Conservation (phyloP, 2,888 invertebrate species). For the Melitaea athalia region DNA sequence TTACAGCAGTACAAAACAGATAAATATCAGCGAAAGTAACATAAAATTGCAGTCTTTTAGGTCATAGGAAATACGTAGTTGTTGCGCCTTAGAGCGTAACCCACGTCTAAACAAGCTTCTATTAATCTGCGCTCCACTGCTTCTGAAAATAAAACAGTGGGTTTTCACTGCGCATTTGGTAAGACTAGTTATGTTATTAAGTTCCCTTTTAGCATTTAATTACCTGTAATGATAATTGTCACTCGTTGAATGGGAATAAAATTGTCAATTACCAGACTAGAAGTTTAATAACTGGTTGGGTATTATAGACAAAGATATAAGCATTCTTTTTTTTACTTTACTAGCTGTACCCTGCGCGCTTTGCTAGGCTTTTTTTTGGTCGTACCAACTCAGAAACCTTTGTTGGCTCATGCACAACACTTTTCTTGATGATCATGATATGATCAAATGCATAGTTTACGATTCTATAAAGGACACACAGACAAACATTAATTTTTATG, state of each 20-base stretch:
- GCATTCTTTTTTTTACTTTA: not conserved
- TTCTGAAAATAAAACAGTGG: slow-evolving; percentile 22
- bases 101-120: slow-evolving; percentile 26
- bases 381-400: too few relatives aligned
- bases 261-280: not conserved
- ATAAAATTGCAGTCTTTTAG: slow-evolving; percentile 10
- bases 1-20: not conserved
- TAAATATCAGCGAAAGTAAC: slow-evolving; percentile 13
- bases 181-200: slow-evolving; percentile 22
- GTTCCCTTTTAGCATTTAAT: slow-evolving; percentile 27
- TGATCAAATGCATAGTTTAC: too few relatives aligned
- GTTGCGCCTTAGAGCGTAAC: slow-evolving; percentile 26
- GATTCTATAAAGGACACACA: too few relatives aligned
- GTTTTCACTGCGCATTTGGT: slow-evolving; percentile 20
- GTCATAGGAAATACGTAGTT: slow-evolving; percentile 22
- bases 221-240: slow-evolving; percentile 9
- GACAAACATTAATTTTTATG: too few relatives aligned
- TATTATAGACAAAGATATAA: not conserved
- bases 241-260: not conserved
- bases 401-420: too few relatives aligned
- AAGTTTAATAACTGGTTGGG: not conserved
- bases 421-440: too few relatives aligned
- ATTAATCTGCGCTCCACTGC: slow-evolving; percentile 23
- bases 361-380: too few relatives aligned
- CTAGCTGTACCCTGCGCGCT: too few relatives aligned